Base-by-base conservation (phyloP, 37 sponge, comb jelly and placozoan genomes). In the Ephydatia muelleri region DNA sequence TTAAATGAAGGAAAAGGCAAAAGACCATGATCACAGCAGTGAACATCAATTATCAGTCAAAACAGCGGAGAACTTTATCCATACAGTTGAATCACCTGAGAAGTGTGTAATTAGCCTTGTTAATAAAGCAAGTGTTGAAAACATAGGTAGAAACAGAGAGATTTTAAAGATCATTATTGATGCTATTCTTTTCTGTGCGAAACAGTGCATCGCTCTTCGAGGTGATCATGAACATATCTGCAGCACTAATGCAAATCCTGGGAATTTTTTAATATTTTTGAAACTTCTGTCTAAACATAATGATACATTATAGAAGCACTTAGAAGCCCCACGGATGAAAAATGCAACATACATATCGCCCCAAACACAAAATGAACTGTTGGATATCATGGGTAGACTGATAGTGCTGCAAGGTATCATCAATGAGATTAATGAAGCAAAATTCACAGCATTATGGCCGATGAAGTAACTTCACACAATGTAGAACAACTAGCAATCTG, bases 381-480 rank as follows among this genome's bases (percentile, higher is more conserved):
- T 76, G 30, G 35, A 32, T 74, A 33, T 74, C 2, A 36, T 74
- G 75, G 75, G 75, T 74, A 35, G 31, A 33, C 38, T 19, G 3
- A 74, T 74, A 12, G 30, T 75, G 5, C 11, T 74, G 6, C 23
- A 31, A 6, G 75, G 77, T 14, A 76, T 37, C 12, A 37, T 76
- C 16, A 43, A 38, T 13, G 48, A 76, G 9, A 33, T 76, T 38
- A 76, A 76, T 12, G 13, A 33, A 14, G 37, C 77, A 21, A 36
- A 36, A 23, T 37, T 47, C 47, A 73, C 67, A 37, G 68, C 38
- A 81, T 87, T 49, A 49, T 86, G 39, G 75, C 76, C 11, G 82
- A 80, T 49, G 87, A 81, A 67, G 76, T 87, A 2, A 86, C 81
- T 71, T 73, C 80, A 39, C 81, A 71, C 70, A 86, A 80, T 86